A percentile compares a stretch with the other conserved stretches of the same genome.
phyloP scores from a whole-genome alignment of 2,888 invertebrate genomes.

The Parapristionchus giblindavisi region DNA sequence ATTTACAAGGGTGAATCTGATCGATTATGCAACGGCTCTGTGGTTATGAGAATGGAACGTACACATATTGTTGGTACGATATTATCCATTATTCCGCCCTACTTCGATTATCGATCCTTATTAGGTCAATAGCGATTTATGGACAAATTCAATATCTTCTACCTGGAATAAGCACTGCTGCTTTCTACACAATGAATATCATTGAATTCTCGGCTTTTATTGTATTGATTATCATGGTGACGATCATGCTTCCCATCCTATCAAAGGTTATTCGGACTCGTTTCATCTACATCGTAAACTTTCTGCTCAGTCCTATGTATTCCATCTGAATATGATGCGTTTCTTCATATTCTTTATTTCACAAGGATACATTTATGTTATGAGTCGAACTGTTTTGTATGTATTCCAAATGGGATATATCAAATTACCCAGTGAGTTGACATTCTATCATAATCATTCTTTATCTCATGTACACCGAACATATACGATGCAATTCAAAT shows the following conservation, averaged over 20 bases:
- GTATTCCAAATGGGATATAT: slow-evolving; percentile 6
- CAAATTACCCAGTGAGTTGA: slow-evolving; percentile 7
- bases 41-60: too few species aligned
- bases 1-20: too few species aligned
- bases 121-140: too few species aligned
- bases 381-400: slow-evolving; percentile 23
- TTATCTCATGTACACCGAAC: too few species aligned
- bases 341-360: slow-evolving; percentile 19
- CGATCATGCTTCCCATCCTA: slow-evolving; percentile 9
- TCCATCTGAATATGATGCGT: slow-evolving; percentile 33
- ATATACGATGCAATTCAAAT: too few species aligned
- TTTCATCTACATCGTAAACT: too few species aligned
- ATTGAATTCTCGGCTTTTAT: slow-evolving; percentile 2
- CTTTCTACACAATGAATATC: slow-evolving; percentile 7
- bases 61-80: too few species aligned
- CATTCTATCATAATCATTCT: too few species aligned
- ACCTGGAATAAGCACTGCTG: background rate
- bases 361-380: slow-evolving; percentile 11
- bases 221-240: background rate
- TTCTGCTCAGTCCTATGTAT: slow-evolving; percentile 4
- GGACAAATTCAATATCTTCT: too few species aligned
- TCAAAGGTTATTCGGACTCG: slow-evolving; percentile 2
- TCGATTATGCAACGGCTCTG: too few species aligned
- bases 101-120: too few species aligned
- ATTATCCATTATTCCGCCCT: too few species aligned